These are phyloP conservation scores for Ypsolopha sequella DNA, from an alignment of 2,888 invertebrate genomes.

Conservation along the genomic window DNA sequence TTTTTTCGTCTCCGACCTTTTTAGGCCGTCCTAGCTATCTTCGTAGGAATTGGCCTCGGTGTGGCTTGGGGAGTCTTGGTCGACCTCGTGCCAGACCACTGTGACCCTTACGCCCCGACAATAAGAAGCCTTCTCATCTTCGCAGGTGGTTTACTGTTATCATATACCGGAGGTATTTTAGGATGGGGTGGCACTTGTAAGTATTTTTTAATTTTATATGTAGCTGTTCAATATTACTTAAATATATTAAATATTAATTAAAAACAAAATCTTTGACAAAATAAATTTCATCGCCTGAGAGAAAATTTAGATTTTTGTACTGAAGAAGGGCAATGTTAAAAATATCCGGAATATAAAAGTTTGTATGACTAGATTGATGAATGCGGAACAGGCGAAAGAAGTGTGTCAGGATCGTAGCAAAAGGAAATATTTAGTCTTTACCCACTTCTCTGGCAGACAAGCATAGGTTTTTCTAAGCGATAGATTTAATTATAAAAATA, in stretches of 20 bases:
- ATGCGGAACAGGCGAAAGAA: no score
- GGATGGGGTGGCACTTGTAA: slow-evolving; percentile 61
- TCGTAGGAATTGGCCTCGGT: slow-evolving; percentile 46
- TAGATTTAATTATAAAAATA: no score
- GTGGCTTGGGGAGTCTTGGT: slow-evolving; percentile 49
- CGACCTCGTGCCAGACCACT: slow-evolving; percentile 49
- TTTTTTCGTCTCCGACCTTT: no score
- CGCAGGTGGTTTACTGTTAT: slow-evolving; percentile 40
- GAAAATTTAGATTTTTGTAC: no score
- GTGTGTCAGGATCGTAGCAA: no score
- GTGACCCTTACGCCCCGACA: slow-evolving; percentile 46
- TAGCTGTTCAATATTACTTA: neutral
- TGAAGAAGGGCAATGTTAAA: no score
- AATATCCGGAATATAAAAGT: no score
- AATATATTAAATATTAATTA: neutral
- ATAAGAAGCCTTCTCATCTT: slow-evolving; percentile 51
- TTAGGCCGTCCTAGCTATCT: slow-evolving; percentile 50
- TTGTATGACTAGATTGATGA: no score
- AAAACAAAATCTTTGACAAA: neutral
- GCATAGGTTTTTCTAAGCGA: no score
- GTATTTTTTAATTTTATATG: slow-evolving; percentile 16
- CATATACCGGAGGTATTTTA: slow-evolving; percentile 38
- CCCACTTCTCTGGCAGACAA: no score
- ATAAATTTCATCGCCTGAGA: no score
- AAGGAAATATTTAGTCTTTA: no score